Evolutionary conservation across 2,888 invertebrate species (phyloP).

Genomic region (Agrochola litura): DNA sequence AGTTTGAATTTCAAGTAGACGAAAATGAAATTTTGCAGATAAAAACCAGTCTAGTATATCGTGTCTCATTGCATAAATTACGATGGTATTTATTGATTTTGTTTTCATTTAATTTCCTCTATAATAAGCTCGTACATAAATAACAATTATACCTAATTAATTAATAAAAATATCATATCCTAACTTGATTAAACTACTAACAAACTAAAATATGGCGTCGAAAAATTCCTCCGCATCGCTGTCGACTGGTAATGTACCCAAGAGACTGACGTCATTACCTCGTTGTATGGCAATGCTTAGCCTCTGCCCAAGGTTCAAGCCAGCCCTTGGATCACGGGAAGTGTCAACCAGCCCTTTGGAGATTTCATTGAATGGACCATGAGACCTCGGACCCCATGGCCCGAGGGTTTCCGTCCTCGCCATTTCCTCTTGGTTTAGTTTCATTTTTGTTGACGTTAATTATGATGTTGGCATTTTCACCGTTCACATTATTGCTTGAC

Average conservation of each 20-base stretch:
- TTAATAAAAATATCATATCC: no score
- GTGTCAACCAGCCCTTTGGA: neutral
- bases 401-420: neutral
- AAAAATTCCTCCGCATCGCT: neutral
- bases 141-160: no score
- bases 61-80: neutral
- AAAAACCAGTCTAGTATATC: neutral
- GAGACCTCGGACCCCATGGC: neutral
- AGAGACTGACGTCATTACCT: neutral
- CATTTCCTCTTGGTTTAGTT: neutral
- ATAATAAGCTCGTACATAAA: no score
- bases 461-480: constrained; percentile 5
- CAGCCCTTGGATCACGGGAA: neutral
- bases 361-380: neutral
- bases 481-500: constrained; percentile 1
- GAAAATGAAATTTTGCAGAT: neutral
- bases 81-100: neutral
- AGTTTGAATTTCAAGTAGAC: constrained; percentile 9
- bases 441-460: neutral
- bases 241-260: neutral
- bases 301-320: neutral
- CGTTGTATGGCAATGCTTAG: neutral
- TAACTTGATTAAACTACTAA: no score
- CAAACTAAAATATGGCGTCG: no score
- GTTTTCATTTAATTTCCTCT: neutral